Evolutionary conservation across 2,113 vertebrate species (phyloP).

Genomic region (Cricetomys ansorgei): DNA sequence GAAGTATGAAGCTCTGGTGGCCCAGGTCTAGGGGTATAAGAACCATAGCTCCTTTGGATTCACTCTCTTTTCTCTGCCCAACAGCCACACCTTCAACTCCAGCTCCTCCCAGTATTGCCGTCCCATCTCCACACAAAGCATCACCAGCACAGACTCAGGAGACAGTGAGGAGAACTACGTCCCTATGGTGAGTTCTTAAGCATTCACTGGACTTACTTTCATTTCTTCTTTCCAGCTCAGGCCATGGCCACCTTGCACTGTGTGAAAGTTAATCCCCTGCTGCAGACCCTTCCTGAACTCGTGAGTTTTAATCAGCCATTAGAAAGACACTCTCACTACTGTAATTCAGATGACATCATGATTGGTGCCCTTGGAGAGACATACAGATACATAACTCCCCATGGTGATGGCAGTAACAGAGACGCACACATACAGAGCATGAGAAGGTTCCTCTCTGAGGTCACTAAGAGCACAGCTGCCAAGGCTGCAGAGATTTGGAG

Average conservation of each 20-base stretch:
- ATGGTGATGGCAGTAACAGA: background rate
- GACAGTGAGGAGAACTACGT: constrained; percentile 99
- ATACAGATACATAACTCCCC: background rate
- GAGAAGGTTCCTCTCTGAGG: background rate
- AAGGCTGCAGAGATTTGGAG: background rate
- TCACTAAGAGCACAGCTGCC: background rate
- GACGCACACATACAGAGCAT: background rate
- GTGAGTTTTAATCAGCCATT: background rate
- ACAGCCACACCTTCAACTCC: constrained; percentile 91
- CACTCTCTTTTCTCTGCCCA: constrained; percentile 37
- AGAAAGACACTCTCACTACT: background rate
- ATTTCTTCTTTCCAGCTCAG: background rate
- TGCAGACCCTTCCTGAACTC: background rate
- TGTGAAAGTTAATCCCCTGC: background rate
- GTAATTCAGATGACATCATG: background rate
- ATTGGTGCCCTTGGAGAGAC: background rate
- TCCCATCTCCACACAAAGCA: constrained; percentile 98
- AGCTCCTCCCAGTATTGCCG: constrained; percentile 95
- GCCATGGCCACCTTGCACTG: background rate
- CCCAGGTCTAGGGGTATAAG: background rate
- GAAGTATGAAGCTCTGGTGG: background rate
- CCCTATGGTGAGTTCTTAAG: constrained; percentile 92
- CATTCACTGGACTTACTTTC: fast-evolving
- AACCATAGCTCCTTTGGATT: background rate
- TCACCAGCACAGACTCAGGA: constrained; percentile 99